Percentiles rank a stretch among this genome's conserved stretches.
Conservation (phyloP, 2,797 vertebrate species). For the Anguilla anguilla region DNA sequence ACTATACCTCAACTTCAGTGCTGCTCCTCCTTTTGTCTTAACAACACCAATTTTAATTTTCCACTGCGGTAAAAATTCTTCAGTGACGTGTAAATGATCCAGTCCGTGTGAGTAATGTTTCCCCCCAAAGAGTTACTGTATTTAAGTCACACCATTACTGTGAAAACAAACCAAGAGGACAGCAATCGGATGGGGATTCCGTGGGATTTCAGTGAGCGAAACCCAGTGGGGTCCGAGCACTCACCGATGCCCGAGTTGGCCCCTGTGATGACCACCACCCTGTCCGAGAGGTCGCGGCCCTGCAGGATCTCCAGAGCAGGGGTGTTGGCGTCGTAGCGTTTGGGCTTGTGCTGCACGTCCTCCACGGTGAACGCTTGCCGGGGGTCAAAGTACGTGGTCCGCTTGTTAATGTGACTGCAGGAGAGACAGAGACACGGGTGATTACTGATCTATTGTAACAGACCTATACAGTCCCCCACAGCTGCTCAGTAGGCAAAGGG, state of each 20-base stretch:
- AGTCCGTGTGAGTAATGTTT: background rate
- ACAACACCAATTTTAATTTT: background rate
- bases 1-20: background rate
- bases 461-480: background rate
- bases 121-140: background rate
- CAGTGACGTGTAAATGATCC: background rate
- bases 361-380: slow-evolving; percentile 95
- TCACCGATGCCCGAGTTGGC: slow-evolving; percentile 92
- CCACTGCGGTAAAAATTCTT: background rate
- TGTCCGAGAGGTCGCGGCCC: slow-evolving; percentile 86
- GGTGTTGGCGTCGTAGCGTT: slow-evolving; percentile 90
- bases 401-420: slow-evolving; percentile 93
- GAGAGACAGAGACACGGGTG: slow-evolving; percentile 4
- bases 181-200: background rate
- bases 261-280: slow-evolving; percentile 86
- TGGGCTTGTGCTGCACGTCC: slow-evolving; percentile 84
- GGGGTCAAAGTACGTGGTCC: slow-evolving; percentile 93
- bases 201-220: background rate
- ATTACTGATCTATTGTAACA: background rate
- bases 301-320: slow-evolving; percentile 92
- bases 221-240: slow-evolving; percentile 46
- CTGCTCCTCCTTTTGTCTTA: background rate
- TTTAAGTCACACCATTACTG: background rate
- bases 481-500: background rate
- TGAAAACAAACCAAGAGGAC: background rate